Conservation (phyloP, 2,113 vertebrate species). For the Chaetorhynchus papuensis region DNA sequence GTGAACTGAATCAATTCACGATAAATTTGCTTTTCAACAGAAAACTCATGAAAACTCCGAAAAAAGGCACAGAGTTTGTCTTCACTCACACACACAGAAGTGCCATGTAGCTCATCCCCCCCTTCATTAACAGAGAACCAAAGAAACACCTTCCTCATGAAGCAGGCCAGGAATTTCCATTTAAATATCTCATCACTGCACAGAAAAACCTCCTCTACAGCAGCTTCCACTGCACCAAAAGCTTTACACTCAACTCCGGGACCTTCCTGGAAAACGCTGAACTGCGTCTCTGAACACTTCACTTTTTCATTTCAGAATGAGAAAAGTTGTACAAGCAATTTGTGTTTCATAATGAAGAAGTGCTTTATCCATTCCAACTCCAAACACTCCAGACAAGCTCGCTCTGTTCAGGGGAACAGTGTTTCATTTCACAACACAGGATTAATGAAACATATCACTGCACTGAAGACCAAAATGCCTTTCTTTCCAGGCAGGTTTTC, state of each 20-base stretch:
- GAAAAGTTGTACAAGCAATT: background rate
- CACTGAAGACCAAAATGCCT: background rate
- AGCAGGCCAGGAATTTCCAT: background rate
- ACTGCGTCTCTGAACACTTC: background rate
- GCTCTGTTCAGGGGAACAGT: background rate
- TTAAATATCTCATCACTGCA: background rate
- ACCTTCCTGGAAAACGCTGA: background rate
- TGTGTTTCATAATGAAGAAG: background rate
- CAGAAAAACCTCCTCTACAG: background rate
- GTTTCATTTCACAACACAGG: background rate
- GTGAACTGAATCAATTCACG: background rate
- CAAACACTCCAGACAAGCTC: background rate
- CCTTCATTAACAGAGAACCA: background rate
- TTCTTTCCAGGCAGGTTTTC: background rate
- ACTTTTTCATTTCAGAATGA: background rate
- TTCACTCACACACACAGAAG: rapidly evolving
- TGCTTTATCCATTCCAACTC: background rate
- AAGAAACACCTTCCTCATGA: background rate
- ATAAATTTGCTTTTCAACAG: background rate
- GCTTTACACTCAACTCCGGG: background rate
- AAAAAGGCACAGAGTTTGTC: background rate
- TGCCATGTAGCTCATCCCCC: background rate
- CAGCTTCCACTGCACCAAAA: background rate
- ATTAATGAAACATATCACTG: background rate
- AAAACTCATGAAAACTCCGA: background rate